Conservation (phyloP, 2,113 vertebrate genomes). For the Ptilonorhynchus violaceus region DNA sequence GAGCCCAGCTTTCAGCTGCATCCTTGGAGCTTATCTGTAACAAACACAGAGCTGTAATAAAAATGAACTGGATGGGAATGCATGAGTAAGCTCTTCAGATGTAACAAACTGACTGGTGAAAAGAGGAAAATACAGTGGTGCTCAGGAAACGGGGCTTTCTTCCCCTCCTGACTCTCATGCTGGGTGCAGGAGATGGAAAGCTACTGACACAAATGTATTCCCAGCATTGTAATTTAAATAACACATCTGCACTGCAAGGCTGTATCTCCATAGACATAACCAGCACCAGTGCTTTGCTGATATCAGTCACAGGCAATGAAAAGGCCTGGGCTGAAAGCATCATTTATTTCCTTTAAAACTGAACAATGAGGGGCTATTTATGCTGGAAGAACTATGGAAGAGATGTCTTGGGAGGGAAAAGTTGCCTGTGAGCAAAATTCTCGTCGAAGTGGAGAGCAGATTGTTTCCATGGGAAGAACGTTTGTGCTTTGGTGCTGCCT, state of each 20-base stretch:
- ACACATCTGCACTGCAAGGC: conserved; percentile 46
- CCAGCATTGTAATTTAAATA: conserved; percentile 62
- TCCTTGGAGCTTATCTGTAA: conserved; percentile 50
- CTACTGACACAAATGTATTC: conserved; percentile 59
- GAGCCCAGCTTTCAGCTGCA: conserved; percentile 39
- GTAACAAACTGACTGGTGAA: conserved; percentile 21
- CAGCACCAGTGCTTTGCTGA: not conserved
- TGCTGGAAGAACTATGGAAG: not conserved
- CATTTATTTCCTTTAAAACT: conserved; percentile 48
- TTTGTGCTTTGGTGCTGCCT: not conserved
- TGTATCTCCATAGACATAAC: conserved; percentile 39
- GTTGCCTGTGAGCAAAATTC: conserved; percentile 24
- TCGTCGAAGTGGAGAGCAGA: not conserved
- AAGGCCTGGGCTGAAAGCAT: conserved; percentile 27
- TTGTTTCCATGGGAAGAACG: not conserved
- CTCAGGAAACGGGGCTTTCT: not conserved
- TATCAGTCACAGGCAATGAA: conserved; percentile 40
- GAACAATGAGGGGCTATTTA: conserved; percentile 28
- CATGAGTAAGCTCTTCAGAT: conserved; percentile 52
- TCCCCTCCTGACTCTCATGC: not conserved
- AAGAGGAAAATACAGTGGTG: not conserved
- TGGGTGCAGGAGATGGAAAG: conserved; percentile 40
- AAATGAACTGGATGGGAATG: conserved; percentile 42
- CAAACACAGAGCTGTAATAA: conserved; percentile 49
- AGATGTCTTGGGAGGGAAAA: not conserved